These are phyloP conservation scores for Harpegnathos saltator DNA, from an alignment of 1,140 invertebrate species.

Conservation along the genomic window DNA sequence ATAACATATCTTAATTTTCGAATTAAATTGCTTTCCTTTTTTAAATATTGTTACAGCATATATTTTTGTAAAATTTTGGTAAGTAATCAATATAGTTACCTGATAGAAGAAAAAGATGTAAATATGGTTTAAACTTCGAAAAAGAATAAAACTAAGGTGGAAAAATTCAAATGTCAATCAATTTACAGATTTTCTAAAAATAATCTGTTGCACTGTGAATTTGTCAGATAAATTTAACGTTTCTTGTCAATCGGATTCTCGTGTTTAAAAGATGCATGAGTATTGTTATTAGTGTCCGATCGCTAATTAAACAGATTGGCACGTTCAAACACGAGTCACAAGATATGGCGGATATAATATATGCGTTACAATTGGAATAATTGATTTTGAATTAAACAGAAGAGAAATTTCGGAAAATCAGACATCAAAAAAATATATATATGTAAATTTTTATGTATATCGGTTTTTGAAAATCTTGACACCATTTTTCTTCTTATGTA, in stretches of 20 bases:
- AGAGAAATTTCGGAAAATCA: not conserved
- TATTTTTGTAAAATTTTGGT: constrained; percentile 11
- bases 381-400: constrained; percentile 7
- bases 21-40: constrained; percentile 31
- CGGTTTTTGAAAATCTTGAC: not conserved
- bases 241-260: constrained; percentile 11
- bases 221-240: constrained; percentile 12
- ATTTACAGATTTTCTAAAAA: constrained; percentile 1
- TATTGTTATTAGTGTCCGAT: constrained; percentile 57
- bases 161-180: constrained; percentile 2
- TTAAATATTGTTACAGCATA: not conserved
- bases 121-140: not conserved
- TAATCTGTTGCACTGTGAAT: not conserved
- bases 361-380: constrained; percentile 6
- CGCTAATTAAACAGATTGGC: constrained; percentile 71
- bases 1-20: constrained; percentile 10
- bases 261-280: constrained; percentile 18
- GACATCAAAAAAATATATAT: not conserved
- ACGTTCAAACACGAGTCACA: constrained; percentile 14
- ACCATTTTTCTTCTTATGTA: not conserved
- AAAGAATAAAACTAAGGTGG: constrained; percentile 1
- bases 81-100: not conserved
- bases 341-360: constrained; percentile 30
- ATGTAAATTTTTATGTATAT: not conserved
- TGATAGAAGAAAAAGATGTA: not conserved